Conservation (phyloP, 2,888 invertebrate genomes). For the Ichneumon xanthorius region DNA sequence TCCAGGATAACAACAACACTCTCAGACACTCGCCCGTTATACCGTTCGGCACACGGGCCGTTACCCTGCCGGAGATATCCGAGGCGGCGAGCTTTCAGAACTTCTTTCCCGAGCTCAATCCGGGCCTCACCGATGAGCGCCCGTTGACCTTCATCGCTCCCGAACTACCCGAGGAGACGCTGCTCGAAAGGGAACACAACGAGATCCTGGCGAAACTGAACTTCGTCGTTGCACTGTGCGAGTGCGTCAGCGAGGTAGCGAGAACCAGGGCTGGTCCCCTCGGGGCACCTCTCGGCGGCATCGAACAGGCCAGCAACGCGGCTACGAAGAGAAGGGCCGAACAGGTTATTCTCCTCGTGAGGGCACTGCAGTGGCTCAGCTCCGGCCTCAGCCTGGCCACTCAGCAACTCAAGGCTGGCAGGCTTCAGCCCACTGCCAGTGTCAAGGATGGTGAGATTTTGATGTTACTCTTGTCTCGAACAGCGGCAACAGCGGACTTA, state of each 20-base stretch:
- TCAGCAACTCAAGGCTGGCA: slow-evolving; percentile 93
- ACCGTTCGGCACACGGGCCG: slow-evolving; percentile 89
- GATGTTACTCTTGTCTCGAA: not conserved
- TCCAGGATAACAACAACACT: slow-evolving; percentile 88
- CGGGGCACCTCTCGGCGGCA: slow-evolving; percentile 85
- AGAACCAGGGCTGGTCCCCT: slow-evolving; percentile 92
- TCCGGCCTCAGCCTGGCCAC: slow-evolving; percentile 97
- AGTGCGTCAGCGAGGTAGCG: slow-evolving; percentile 96
- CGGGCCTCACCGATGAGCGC: slow-evolving; percentile 82
- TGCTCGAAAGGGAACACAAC: slow-evolving; percentile 98
- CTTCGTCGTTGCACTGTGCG: slow-evolving; percentile 97
- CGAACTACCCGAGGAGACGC: slow-evolving; percentile 97
- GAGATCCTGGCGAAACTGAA: slow-evolving; percentile 98
- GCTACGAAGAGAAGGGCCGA: slow-evolving; percentile 88
- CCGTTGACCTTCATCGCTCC: slow-evolving; percentile 94
- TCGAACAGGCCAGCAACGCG: slow-evolving; percentile 80
- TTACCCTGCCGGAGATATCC: slow-evolving; percentile 89
- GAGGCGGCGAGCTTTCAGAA: slow-evolving; percentile 86
- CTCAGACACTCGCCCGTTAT: slow-evolving; percentile 87
- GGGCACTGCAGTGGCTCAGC: slow-evolving; percentile 96
- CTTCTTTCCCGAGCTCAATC: slow-evolving; percentile 84
- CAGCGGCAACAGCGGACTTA: no score
- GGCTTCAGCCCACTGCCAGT: slow-evolving; percentile 95
- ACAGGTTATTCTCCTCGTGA: slow-evolving; percentile 94
- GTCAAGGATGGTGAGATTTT: slow-evolving; percentile 92